These are phyloP conservation scores for Colletes latitarsis DNA, from an alignment of 1,140 invertebrate genomes.

Conservation along the genomic window DNA sequence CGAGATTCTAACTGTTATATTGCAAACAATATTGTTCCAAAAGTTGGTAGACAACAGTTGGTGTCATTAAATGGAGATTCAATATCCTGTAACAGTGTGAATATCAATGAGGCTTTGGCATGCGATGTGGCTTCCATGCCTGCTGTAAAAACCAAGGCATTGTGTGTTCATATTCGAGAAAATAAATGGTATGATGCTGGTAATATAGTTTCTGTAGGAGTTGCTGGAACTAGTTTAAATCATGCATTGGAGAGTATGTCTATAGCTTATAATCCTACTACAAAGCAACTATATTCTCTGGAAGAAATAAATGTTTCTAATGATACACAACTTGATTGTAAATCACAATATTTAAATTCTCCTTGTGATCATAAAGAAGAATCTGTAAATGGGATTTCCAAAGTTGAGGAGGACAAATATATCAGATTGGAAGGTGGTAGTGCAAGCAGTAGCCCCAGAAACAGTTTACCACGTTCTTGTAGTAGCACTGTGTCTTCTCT, in stretches of 20 bases:
- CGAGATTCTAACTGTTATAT: slow-evolving; percentile 61
- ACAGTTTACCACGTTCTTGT: slow-evolving; percentile 78
- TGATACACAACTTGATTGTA: slow-evolving; percentile 47
- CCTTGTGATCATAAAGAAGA: slow-evolving; percentile 56
- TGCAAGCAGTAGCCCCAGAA: slow-evolving; percentile 77
- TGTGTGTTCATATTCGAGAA: slow-evolving; percentile 76
- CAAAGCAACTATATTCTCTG: slow-evolving; percentile 79
- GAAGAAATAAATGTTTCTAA: slow-evolving; percentile 64
- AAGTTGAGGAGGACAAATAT: slow-evolving; percentile 51
- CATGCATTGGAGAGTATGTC: slow-evolving; percentile 82
- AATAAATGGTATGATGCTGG: slow-evolving; percentile 78
- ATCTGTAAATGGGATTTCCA: slow-evolving; percentile 27
- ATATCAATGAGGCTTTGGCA: slow-evolving; percentile 72
- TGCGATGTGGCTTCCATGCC: slow-evolving; percentile 70
- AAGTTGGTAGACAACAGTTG: slow-evolving; percentile 74
- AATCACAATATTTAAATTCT: slow-evolving; percentile 51
- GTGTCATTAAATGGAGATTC: slow-evolving; percentile 76
- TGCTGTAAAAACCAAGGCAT: slow-evolving; percentile 68
- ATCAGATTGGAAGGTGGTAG: slow-evolving; percentile 60
- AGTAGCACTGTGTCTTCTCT: slow-evolving; percentile 81
- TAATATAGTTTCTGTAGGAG: slow-evolving; percentile 73
- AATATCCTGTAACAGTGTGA: slow-evolving; percentile 75
- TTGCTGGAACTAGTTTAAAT: slow-evolving; percentile 77
- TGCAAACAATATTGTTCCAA: slow-evolving; percentile 61
- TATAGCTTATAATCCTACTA: slow-evolving; percentile 81